Base-by-base conservation (phyloP, 2,888 invertebrate genomes). In the Gisinianus flammeolus region DNA sequence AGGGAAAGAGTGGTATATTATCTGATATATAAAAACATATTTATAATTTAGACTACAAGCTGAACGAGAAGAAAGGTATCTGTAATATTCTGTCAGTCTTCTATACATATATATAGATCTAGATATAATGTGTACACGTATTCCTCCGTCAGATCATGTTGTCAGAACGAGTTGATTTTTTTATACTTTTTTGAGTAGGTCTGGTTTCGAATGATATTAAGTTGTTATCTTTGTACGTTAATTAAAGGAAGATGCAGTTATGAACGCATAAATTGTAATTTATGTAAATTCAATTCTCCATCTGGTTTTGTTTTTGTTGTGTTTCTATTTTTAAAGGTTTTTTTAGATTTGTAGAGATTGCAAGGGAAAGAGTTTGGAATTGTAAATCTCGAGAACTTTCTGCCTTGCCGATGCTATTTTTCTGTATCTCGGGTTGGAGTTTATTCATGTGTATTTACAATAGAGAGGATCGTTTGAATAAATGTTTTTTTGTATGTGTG, bases 231-330 rank as follows among this genome's bases (percentile, higher is more conserved):
- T 52, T 16, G 52, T 8, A 71, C 54, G 56, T 54, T 71, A 71
- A 71, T 71, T 71, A 71, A 71, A 71, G 56, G 28, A 72, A 72
- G 33, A 31, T n/a, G 19, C 62, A 74, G 73, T 44, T 64, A 74
- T 52, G 35, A 44, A n/a, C 12, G 58, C 6, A 30, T 10, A 30
- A 22, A 62, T 56, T 30, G 16, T 66, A 26, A 66, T 35, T 24
- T 64, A 35, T 5, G 28, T 64, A 30, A 4, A 73, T 31, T 69
- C 33, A 56, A 28, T 4, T 44, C 10, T 44, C 44, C 66, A 64
- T 64, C 73, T 74, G 73, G 24, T 74, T 31, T 62, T 58, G 33
- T 35, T 72, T 72, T 30, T 35, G 70, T 44, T 10, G 8, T 67
- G 67, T 8, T 10, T 74, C 52, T 44, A 44, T 64, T 74, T 74